These are phyloP conservation scores for Todiramphus chloris DNA, from an alignment of 2,113 vertebrate species.

Conservation along the genomic window DNA sequence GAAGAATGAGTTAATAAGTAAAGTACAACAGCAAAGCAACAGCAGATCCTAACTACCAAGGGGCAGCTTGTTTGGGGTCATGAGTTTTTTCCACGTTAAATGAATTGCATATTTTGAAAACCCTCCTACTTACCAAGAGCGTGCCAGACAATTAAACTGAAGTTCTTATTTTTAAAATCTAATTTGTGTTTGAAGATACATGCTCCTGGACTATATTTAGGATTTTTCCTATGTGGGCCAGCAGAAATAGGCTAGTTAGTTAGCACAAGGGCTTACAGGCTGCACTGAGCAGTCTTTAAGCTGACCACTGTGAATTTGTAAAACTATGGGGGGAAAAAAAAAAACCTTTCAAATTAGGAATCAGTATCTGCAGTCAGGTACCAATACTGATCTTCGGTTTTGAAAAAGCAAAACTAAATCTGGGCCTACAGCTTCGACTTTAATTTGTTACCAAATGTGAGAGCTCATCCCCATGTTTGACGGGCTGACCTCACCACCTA, in stretches of 20 bases:
- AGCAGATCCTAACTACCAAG: neutral
- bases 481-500: neutral
- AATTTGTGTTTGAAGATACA: constrained; percentile 48
- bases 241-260: constrained; percentile 24
- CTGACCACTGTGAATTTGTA: neutral
- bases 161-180: constrained; percentile 42
- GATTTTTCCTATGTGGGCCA: constrained; percentile 37
- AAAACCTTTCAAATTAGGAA: neutral
- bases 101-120: neutral
- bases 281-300: rapidly evolving
- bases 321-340: neutral
- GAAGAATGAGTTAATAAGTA: neutral
- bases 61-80: rapidly evolving
- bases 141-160: constrained; percentile 39
- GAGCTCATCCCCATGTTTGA: neutral
- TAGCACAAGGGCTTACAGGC: neutral
- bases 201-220: constrained; percentile 32
- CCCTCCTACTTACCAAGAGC: neutral
- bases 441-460: neutral
- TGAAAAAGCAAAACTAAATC: neutral
- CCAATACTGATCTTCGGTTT: neutral
- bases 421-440: neutral
- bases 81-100: neutral
- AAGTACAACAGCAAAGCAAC: neutral
- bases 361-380: neutral